Evolutionary conservation across 2,797 vertebrate genomes (phyloP), one percentile per base, ranked within the genome.

Genomic region (Sarcoramphus papa): DNA sequence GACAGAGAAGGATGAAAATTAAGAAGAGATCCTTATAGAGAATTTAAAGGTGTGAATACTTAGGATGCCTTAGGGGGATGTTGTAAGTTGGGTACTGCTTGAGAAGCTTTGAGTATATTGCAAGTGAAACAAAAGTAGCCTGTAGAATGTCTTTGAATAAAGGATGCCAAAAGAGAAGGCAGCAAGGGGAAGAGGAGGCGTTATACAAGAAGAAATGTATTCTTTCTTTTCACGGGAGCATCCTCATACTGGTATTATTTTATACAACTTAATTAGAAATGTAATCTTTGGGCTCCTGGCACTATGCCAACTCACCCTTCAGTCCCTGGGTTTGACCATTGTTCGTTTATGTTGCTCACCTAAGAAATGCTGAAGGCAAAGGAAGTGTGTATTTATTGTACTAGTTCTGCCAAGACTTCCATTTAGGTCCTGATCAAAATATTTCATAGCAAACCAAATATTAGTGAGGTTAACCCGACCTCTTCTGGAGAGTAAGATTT

Each of bases 401-500:
- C 37, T 40, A 59, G 27, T 80, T 90, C 47, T 95, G 59, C 80
- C 91, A 96, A 88, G 28, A 37, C 22, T 79, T 84, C 59, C 25
- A n/a, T 73, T 88, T 82, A 89, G n/a, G 48, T 79, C 45, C 70
- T 18, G 40, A 81, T 92, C 43, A 79, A 92, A 97, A 85, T 93
- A 69, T 31, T 82, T 76, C 53, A 18, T 87, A 74, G 85, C 45
- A 82, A 90, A 45, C 83, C 63, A 89, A 85, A 15, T 93, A 73
- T 40, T 90, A 85, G 74, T 92, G 83, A 88, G 88, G 73, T 91
- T 97, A 93, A 96, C 77, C 80, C 22, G 20, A 3, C 74, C 56
- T 95, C 73, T 96, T 95, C 85, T 87, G 45, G 77, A 87, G 60
- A 93, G 33, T 65, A 67, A 84, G 70, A 89, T 95, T 97, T 90